Evolutionary conservation across 2,888 invertebrate genomes (phyloP).

Genomic region (Synanthedon tipuliformis): DNA sequence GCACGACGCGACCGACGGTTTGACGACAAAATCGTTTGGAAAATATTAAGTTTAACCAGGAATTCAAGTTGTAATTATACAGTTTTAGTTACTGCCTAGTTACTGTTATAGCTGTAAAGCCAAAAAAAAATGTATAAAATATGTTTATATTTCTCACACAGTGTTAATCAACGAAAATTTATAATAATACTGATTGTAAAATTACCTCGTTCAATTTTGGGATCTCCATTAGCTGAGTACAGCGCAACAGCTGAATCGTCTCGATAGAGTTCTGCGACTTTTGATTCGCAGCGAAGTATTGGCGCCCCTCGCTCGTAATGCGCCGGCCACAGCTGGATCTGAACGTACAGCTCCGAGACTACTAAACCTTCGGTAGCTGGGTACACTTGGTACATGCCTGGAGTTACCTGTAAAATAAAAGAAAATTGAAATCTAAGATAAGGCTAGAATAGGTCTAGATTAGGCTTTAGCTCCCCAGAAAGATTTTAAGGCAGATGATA

Average conservation of each 20-base stretch:
- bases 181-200: no score
- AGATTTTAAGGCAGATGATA: not conserved
- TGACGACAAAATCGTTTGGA: not conserved
- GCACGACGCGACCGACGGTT: not conserved
- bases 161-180: no score
- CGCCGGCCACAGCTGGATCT: constrained; percentile 70
- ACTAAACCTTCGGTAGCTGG: constrained; percentile 64
- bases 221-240: constrained; percentile 74
- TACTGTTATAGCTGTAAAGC: no score
- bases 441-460: not conserved
- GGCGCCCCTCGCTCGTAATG: constrained; percentile 75
- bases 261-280: constrained; percentile 72
- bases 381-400: constrained; percentile 50
- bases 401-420: constrained; percentile 37
- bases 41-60: not conserved
- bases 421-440: constrained; percentile 1
- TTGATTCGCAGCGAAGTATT: constrained; percentile 75
- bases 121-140: no score
- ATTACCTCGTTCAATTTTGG: constrained; percentile 77
- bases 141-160: no score
- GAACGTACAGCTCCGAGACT: constrained; percentile 72
- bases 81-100: no score
- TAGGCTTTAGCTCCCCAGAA: no score
- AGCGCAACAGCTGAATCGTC: constrained; percentile 73
- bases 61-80: no score